A percentile compares a stretch with the other conserved stretches of the same genome.
Evolutionary conservation across 1,140 invertebrate genomes (phyloP).

Genomic region (roundworm (Caenorhabditis elegans)): WBcel235 BX284604.4:11004501-11005000

Average conservation of each 20-base stretch:
- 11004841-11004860: neutral
- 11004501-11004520: neutral
- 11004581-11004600: neutral
- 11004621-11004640: neutral
- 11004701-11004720: slow-evolving; percentile 23
- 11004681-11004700: slow-evolving; percentile 2
- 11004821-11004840: neutral
- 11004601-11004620: neutral
- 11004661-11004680: neutral
- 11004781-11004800: slow-evolving; percentile 5
- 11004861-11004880: neutral
- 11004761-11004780: neutral
- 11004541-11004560: neutral
- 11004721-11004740: neutral
- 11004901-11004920: neutral
- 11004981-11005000: neutral
- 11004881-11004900: neutral
- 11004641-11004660: neutral
- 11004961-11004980: neutral
- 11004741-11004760: too few relatives aligned
- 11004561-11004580: neutral
- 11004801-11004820: neutral
- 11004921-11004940: neutral
- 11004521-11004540: neutral
- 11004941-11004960: neutral